Evolutionary conservation across 2,888 invertebrate species (phyloP), one percentile per base, ranked within the genome.

Genomic region (Diplolepis rosae): DNA sequence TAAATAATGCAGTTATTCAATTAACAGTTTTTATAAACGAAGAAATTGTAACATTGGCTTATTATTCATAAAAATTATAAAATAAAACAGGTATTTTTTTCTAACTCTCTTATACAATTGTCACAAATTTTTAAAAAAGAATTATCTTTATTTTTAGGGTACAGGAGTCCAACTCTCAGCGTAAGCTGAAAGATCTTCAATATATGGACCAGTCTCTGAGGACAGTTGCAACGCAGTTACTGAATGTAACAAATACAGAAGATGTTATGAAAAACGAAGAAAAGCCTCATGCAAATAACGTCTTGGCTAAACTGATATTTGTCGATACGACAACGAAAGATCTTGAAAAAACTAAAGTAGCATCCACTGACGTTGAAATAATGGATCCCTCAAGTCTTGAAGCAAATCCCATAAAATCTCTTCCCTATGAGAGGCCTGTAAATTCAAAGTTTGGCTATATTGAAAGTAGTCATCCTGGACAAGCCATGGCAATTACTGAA

Each of bases 401-500:
- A 11, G 1, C 18, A 11, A 56, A 56, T 35, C 13, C 35, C 7
- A 61, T 4, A 0, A 61, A 39, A 61, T 39, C 35, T 39, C 5
- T 61, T 35, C 81, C 81, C 50, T 85, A 82, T 30, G 86, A 86
- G 3, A 80, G 88, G 50, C 87, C 88, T 0, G 74, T 83, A 0
- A 88, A 88, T 74, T 88, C 89, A 0, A 88, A 89, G 73, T 89
- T 87, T 66, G 82, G 84, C 4, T 85, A 85, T 66, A 87, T 88
- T 77, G 87, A 88, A 67, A 77, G 75, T 28, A 82, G 86, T 15
- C 93, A 94, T 82, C 91, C 91, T 7, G 95, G 94, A 2, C 90
- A 93, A 73, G 93, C 93, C 9, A 92, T 93, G 73, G 93, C 93
- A 0, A 88, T 94, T 5, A 91, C 92, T 1, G 90, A 92, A 77